These are phyloP conservation scores for Limnephilus auricula DNA, from an alignment of 2,888 invertebrate species.

Conservation along the genomic window DNA sequence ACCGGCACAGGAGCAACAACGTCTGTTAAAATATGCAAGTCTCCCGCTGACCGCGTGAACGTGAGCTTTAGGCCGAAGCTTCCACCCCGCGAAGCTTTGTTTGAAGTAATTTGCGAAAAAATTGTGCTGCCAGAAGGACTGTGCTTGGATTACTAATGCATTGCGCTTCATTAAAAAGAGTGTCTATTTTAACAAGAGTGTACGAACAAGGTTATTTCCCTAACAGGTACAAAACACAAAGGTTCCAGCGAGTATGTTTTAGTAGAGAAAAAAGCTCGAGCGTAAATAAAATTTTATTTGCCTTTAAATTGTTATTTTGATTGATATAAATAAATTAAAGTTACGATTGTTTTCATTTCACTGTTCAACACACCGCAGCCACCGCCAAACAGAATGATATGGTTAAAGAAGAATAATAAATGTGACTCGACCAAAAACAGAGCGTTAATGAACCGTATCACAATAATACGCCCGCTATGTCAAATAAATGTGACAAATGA, in stretches of 20 bases:
- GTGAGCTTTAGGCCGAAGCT: constrained; percentile 39
- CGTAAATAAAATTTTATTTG: neutral
- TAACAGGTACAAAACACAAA: neutral
- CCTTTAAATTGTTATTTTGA: neutral
- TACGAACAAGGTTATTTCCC: neutral
- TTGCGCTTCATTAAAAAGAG: constrained; percentile 30
- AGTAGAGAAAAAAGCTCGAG: neutral
- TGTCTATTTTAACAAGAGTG: neutral
- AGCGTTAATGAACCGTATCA: constrained; percentile 19
- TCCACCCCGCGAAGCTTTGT: constrained; percentile 41
- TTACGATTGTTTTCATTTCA: neutral
- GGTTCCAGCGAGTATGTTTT: neutral
- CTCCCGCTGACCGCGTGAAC: constrained; percentile 53
- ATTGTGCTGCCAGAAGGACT: neutral
- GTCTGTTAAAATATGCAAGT: constrained; percentile 58
- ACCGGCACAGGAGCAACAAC: neutral
- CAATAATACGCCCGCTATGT: neutral
- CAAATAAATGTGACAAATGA: neutral
- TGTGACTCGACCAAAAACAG: neutral
- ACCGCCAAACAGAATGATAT: neutral
- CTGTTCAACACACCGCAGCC: neutral
- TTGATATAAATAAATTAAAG: neutral
- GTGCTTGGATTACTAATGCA: constrained; percentile 40
- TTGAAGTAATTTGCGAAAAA: constrained; percentile 43
- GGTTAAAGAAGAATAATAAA: neutral